Evolutionary conservation across 2,888 invertebrate species (phyloP).

Genomic region (Zonitis immaculata): DNA sequence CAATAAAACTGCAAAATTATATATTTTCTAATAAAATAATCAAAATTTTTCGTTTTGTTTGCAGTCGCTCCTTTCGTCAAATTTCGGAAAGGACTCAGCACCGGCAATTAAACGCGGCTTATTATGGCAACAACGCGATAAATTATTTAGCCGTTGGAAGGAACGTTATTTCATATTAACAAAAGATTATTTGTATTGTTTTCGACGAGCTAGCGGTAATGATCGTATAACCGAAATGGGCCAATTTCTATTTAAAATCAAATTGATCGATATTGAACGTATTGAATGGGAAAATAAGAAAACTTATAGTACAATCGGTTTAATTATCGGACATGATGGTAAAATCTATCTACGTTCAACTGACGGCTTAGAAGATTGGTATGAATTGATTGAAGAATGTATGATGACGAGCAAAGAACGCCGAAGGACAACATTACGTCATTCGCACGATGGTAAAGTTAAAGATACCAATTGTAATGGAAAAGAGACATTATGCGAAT

Average conservation of each 20-base stretch:
- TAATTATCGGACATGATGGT: constrained; percentile 52
- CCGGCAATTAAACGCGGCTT: constrained; percentile 61
- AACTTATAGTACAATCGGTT: constrained; percentile 58
- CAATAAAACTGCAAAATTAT: neutral
- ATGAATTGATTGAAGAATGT: constrained; percentile 62
- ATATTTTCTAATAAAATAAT: too few relatives aligned
- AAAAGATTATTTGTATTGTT: constrained; percentile 62
- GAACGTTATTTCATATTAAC: constrained; percentile 63
- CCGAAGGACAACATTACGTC: constrained; percentile 54
- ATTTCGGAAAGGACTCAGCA: constrained; percentile 47
- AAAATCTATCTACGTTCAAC: constrained; percentile 50
- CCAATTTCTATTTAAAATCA: constrained; percentile 59
- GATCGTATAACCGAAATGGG: constrained; percentile 61
- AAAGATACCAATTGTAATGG: constrained; percentile 46
- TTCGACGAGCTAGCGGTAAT: constrained; percentile 58
- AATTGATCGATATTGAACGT: constrained; percentile 56
- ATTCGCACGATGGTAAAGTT: constrained; percentile 48
- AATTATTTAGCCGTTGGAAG: constrained; percentile 62
- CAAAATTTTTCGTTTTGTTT: too few relatives aligned
- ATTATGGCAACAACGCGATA: constrained; percentile 61
- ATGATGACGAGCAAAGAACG: constrained; percentile 61
- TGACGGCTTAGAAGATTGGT: constrained; percentile 62
- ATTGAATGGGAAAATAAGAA: constrained; percentile 64
- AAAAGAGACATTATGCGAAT: constrained; percentile 53
- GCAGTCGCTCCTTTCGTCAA: constrained; percentile 42